These are phyloP conservation scores for Erpobdella octoculata DNA, from an alignment of 2,888 invertebrate genomes.

Conservation along the genomic window DNA sequence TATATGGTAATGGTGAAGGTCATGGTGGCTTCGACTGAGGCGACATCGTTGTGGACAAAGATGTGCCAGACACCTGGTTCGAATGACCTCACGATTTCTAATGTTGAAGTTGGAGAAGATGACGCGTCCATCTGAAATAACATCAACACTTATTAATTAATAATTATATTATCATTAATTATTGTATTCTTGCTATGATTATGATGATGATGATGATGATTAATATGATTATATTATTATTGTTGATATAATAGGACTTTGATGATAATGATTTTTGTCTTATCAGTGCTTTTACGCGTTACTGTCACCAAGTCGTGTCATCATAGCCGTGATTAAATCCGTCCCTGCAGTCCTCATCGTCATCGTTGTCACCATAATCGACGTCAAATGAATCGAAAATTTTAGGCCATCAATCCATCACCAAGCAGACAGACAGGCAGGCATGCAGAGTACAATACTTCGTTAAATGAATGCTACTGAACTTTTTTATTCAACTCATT, in stretches of 20 bases:
- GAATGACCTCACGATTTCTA: background rate
- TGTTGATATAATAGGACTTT: too few relatives aligned
- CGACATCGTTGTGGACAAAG: conserved; percentile 1
- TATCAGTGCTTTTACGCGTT: too few relatives aligned
- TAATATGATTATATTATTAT: background rate
- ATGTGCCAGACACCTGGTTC: background rate
- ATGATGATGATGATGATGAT: background rate
- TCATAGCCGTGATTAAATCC: too few relatives aligned
- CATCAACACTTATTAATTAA: background rate
- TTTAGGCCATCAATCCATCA: background rate
- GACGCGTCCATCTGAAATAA: background rate
- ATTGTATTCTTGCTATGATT: background rate
- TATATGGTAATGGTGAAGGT: too few relatives aligned
- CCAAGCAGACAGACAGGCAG: too few relatives aligned
- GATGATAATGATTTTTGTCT: too few relatives aligned
- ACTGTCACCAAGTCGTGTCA: too few relatives aligned
- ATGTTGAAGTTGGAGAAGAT: background rate
- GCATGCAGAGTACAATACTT: too few relatives aligned
- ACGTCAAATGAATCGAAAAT: background rate
- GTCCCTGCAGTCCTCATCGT: too few relatives aligned
- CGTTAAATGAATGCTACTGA: background rate
- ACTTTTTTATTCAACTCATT: too few relatives aligned
- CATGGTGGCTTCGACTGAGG: background rate
- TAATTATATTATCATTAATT: background rate
- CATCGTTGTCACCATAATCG: background rate